Percentiles rank a stretch among this genome's conserved stretches.
These are phyloP conservation scores for Albula glossodonta DNA, from an alignment of 2,113 vertebrate species.

Conservation along the genomic window DNA sequence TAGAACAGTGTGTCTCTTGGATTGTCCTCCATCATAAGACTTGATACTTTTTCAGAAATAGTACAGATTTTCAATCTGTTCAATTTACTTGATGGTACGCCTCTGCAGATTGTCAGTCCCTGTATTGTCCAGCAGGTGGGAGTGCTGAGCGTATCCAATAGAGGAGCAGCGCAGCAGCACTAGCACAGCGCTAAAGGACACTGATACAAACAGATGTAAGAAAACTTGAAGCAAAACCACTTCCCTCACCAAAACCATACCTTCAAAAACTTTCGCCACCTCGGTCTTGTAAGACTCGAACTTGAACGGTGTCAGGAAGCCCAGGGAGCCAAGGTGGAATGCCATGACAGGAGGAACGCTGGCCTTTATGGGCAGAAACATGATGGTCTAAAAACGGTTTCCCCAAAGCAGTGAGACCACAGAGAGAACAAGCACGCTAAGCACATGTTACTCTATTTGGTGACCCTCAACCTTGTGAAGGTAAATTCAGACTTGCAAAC, in stretches of 20 bases:
- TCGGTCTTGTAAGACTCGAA: conserved; percentile 76
- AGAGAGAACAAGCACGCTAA: background rate
- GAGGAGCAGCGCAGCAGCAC: no score
- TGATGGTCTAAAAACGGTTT: background rate
- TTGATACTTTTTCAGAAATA: no score
- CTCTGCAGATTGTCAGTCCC: background rate
- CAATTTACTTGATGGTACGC: background rate
- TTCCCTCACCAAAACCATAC: conserved; percentile 40
- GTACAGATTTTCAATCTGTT: background rate
- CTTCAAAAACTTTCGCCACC: conserved; percentile 79
- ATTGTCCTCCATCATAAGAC: no score
- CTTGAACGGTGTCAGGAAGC: conserved; percentile 77
- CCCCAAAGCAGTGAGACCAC: background rate
- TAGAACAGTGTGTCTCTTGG: no score
- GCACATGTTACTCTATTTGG: background rate
- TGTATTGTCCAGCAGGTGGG: background rate
- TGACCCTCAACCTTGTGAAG: background rate
- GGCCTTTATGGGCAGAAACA: conserved; percentile 45
- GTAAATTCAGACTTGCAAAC: background rate
- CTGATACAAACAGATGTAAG: background rate
- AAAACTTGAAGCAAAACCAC: background rate
- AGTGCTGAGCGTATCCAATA: background rate
- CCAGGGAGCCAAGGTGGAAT: conserved; percentile 76
- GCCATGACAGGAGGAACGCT: conserved; percentile 81
- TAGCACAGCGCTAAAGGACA: background rate